A percentile compares a stretch with the other conserved stretches of the same genome.
phyloP scores from a whole-genome alignment of 2,797 vertebrate species.

The Manis crassicaudata region DNA sequence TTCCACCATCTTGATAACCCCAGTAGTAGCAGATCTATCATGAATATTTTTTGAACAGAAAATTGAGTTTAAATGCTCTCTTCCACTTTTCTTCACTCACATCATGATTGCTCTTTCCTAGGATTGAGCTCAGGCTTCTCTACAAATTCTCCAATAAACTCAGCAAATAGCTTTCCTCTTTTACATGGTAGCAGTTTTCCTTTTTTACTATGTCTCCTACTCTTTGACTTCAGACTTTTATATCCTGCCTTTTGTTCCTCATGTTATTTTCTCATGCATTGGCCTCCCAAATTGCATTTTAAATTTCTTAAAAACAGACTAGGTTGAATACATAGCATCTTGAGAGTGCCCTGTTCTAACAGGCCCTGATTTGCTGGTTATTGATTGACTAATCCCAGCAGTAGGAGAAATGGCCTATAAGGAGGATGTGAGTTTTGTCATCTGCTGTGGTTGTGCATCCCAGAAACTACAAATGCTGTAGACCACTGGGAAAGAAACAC shows the following conservation, averaged over 20 bases:
- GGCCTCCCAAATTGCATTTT: background rate
- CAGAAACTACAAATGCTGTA: background rate
- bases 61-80: background rate
- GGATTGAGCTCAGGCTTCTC: background rate
- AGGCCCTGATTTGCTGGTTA: background rate
- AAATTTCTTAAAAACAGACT: conserved; percentile 2
- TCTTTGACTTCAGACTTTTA: background rate
- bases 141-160: conserved; percentile 1
- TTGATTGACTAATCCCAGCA: background rate
- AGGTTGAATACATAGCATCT: background rate
- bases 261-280: background rate
- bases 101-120: background rate
- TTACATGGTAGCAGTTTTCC: background rate
- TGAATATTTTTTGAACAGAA: conserved; percentile 23
- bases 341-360: background rate
- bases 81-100: background rate
- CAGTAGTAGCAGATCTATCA: background rate
- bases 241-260: background rate
- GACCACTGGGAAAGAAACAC: background rate
- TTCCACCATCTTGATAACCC: background rate
- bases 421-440: background rate
- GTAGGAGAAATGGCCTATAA: background rate
- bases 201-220: background rate
- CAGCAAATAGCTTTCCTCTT: background rate
- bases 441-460: background rate